A percentile compares a stretch with the other conserved stretches of the same genome.
Conservation (phyloP, 2,797 vertebrate genomes). For the Champsocephalus gunnari region DNA sequence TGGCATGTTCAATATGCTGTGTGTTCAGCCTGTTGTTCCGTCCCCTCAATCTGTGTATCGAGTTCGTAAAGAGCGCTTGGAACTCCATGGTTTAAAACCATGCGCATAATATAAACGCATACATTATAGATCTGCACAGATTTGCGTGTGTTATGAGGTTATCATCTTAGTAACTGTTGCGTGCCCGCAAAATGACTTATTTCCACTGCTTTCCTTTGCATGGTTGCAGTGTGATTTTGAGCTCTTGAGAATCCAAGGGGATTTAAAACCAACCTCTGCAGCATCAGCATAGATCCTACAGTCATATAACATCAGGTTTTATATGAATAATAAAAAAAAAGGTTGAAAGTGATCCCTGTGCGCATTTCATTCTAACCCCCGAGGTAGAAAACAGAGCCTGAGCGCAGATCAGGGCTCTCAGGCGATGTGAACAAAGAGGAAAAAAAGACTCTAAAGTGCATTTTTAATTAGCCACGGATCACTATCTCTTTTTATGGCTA, state of each 20-base stretch:
- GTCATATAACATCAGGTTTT: constrained; percentile 30
- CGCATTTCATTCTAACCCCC: constrained; percentile 3
- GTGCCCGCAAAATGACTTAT: constrained; percentile 40
- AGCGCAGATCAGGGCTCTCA: constrained; percentile 42
- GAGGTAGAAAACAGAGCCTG: constrained; percentile 29
- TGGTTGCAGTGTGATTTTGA: constrained; percentile 54
- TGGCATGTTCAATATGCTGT: not conserved
- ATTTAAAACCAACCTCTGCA: constrained; percentile 46
- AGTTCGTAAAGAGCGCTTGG: constrained; percentile 41
- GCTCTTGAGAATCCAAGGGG: constrained; percentile 41
- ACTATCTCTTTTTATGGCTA: constrained; percentile 48
- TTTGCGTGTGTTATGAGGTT: constrained; percentile 16
- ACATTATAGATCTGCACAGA: constrained; percentile 16
- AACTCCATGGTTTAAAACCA: constrained; percentile 11
- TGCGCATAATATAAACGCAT: not conserved
- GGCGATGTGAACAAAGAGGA: constrained; percentile 41
- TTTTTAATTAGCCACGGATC: constrained; percentile 53
- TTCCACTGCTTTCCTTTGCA: constrained; percentile 22
- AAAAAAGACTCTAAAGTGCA: constrained; percentile 43
- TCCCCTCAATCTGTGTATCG: constrained; percentile 22
- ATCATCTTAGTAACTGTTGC: constrained; percentile 68
- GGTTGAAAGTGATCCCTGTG: constrained; percentile 28
- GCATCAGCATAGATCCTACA: constrained; percentile 15
- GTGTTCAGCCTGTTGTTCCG: not conserved
- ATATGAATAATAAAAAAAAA: constrained; percentile 15